phyloP scores from a whole-genome alignment of 1,140 invertebrate species.

The Bombus breviceps region DNA sequence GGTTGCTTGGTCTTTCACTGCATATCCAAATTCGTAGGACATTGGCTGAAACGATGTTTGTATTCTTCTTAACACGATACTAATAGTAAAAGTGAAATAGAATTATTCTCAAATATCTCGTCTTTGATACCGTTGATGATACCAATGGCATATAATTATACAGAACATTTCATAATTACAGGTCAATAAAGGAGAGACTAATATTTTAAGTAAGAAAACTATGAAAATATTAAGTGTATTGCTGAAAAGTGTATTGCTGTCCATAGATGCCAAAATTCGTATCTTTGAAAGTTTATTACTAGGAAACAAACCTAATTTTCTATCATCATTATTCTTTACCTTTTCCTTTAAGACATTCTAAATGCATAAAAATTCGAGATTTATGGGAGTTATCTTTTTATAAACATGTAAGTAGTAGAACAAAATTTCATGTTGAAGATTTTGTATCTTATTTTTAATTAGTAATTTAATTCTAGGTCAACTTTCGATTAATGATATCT shows the following conservation, averaged over 20 bases:
- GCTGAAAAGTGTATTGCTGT: neutral
- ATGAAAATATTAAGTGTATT: no score
- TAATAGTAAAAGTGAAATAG: no score
- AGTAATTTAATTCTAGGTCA: neutral
- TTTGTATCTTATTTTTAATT: neutral
- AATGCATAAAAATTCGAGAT: no score
- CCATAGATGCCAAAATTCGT: neutral
- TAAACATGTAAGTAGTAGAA: neutral
- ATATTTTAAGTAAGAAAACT: neutral
- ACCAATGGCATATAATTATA: neutral
- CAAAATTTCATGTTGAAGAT: neutral
- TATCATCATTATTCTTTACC: neutral
- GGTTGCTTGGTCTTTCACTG: constrained; percentile 88
- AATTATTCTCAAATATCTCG: no score
- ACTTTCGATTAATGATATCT: neutral
- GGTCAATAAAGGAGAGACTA: neutral
- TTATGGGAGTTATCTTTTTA: neutral
- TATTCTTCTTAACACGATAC: neutral
- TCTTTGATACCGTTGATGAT: no score
- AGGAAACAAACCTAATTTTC: neutral
- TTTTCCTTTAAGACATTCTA: neutral
- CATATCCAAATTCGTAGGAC: constrained; percentile 91
- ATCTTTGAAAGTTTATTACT: neutral
- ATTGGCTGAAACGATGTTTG: constrained; percentile 85
- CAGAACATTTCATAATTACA: neutral